Evolutionary conservation across 37 sponge, comb jelly and placozoan species (phyloP).

Genomic region (Agelas oroides): DNA sequence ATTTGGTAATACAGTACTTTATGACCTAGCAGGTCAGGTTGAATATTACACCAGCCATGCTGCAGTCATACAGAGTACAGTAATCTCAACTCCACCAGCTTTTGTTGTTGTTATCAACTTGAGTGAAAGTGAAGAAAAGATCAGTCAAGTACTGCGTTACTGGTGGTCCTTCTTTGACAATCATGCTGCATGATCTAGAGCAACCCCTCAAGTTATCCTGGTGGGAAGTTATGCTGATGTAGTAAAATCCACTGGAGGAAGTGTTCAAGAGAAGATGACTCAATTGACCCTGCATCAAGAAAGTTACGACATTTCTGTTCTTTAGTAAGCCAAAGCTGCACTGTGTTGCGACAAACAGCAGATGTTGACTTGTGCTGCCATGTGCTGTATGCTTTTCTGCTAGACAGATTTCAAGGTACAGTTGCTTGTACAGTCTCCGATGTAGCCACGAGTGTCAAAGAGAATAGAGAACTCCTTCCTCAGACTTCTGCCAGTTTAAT

Average conservation of each 20-base stretch:
- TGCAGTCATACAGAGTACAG: conserved; percentile 16
- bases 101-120: conserved; percentile 27
- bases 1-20: no score
- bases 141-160: conserved; percentile 11
- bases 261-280: no score
- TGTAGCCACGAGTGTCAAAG: no score
- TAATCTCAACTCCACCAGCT: no score
- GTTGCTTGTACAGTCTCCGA: no score
- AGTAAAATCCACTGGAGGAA: neutral
- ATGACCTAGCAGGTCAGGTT: conserved; percentile 48
- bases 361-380: no score
- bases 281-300: neutral
- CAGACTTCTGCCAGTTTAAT: no score
- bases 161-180: conserved; percentile 24
- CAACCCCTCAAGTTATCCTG: conserved; percentile 28
- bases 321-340: neutral
- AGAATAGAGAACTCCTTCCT: no score
- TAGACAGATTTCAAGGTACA: no score
- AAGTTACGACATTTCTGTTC: neutral
- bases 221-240: conserved; percentile 25
- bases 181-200: neutral
- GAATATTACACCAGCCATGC: conserved; percentile 48
- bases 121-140: conserved; percentile 8
- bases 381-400: no score
- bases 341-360: neutral